Conservation (phyloP, 2,888 invertebrate species). For the Philereme vetulata region DNA sequence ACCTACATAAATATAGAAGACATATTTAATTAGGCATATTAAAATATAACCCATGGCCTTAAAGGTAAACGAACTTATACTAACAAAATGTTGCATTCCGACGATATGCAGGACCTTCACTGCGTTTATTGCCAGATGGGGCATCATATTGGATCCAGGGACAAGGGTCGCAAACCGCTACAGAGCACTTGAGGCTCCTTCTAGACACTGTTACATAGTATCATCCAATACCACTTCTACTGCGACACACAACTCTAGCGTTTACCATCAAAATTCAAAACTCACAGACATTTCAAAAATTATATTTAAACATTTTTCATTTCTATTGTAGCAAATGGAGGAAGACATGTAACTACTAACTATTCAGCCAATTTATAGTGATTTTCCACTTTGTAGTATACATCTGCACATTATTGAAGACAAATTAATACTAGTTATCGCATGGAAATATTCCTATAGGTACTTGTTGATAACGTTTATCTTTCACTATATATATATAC, state of each 20-base stretch:
- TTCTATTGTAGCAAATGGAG: no score
- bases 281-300: slow-evolving; percentile 9
- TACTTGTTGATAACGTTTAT: slow-evolving; percentile 29
- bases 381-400: not conserved
- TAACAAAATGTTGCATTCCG: slow-evolving; percentile 71
- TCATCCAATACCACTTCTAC: slow-evolving; percentile 68
- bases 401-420: slow-evolving; percentile 22
- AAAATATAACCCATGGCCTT: no score
- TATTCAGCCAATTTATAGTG: not conserved
- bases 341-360: not conserved
- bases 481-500: slow-evolving; percentile 15
- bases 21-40: no score
- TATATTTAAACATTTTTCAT: no score
- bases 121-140: slow-evolving; percentile 55
- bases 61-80: slow-evolving; percentile 46
- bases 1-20: no score
- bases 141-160: slow-evolving; percentile 39
- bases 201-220: slow-evolving; percentile 7
- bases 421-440: slow-evolving; percentile 28
- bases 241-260: slow-evolving; percentile 42
- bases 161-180: not conserved
- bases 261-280: slow-evolving; percentile 58
- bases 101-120: slow-evolving; percentile 68
- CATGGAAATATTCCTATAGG: slow-evolving; percentile 37
- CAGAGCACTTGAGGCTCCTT: no score